These are phyloP conservation scores for Trichonephila clavata DNA, from an alignment of 1,140 invertebrate species.

Conservation along the genomic window DNA sequence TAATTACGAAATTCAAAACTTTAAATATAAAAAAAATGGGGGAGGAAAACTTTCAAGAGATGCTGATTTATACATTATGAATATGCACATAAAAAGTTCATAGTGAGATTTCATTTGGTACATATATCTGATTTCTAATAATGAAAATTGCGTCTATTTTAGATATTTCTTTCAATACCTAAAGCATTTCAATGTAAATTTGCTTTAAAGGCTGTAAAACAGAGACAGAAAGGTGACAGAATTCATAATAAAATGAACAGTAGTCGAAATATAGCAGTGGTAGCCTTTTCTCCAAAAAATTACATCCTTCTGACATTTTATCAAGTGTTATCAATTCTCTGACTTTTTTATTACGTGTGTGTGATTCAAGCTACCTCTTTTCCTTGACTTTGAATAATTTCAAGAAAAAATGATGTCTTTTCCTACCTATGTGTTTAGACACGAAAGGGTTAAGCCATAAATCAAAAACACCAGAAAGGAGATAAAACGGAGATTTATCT, in stretches of 20 bases:
- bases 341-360: neutral
- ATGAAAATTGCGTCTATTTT: no score
- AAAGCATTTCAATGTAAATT: no score
- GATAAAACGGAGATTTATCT: neutral
- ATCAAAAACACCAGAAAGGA: neutral
- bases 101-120: no score
- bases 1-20: no score
- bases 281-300: neutral
- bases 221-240: neutral
- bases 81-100: no score
- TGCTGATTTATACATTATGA: no score
- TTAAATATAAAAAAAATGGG: no score
- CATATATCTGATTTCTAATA: no score
- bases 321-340: neutral
- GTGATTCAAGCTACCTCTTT: neutral
- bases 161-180: no score
- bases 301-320: neutral
- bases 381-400: slow-evolving; percentile 2
- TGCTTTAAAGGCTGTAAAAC: neutral
- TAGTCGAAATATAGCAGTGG: neutral
- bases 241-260: neutral
- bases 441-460: neutral
- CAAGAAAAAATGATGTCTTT: neutral
- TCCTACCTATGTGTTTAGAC: neutral
- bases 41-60: no score